Base-by-base conservation (phyloP, 2,113 vertebrate species). In the Proterorhinus semilunaris region DNA sequence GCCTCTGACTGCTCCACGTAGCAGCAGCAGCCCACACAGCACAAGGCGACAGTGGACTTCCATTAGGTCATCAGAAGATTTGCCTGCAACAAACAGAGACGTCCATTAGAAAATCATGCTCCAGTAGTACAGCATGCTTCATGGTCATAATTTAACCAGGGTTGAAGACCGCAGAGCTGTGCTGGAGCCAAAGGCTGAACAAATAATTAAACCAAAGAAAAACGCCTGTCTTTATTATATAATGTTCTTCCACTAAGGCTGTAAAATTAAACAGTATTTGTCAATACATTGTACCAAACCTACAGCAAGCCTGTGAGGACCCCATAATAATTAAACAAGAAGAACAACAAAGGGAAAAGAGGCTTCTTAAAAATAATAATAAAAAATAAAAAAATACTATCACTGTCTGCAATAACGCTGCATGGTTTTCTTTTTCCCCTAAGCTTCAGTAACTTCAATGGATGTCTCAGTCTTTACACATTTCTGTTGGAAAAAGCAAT, bases 11-110 rank as follows among this genome's bases (percentile, higher is more conserved):
- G 80, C 79, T 62, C 74, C 68, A 69, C 83, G 82, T 79, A 82
- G 78, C 88, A 93, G 80, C 74, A 88, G 70, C 72, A 91, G 80
- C 67, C 87, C 76, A 84, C 89, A 92, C 75, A 94, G 80, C 74
- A 88, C 71, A 42, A 84, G 61, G 76, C 45, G 84, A 69, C 84
- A 78, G 71, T 82, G 81, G 68, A 83, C 73, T 82, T 91, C 92
- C 93, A 94, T 92, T 79, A 84, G 84, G 80, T 86, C 86, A 89
- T 84, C 82, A 81, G 86, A 88, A 74, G 83, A 72, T 87, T 68
- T 72, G 71, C 84, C 90, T 90, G 87, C 27, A 78, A 83, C 75
- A 80, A 1, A 82, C 42, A 75, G 0, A 58, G 1, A 17, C 21
- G 55, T 75, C 4, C 15, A 16, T 73, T 69, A n/a, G 8, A 8